Percentiles rank a stretch among this genome's conserved stretches.
Evolutionary conservation across 2,888 invertebrate species (phyloP).

Genomic region (Drosophila planitibia): DNA sequence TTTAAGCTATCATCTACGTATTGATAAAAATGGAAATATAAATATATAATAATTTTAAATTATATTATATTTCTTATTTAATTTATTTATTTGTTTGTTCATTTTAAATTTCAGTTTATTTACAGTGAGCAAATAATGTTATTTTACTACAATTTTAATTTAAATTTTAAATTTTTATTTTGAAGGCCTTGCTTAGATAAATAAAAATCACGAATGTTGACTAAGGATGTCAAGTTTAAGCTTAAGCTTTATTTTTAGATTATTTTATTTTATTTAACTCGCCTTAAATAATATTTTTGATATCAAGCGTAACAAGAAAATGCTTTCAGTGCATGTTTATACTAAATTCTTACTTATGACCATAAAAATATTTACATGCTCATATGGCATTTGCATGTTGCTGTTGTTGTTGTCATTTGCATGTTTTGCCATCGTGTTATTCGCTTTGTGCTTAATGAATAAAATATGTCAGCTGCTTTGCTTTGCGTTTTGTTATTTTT

Average conservation of each 20-base stretch:
- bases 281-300: background rate
- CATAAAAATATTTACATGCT: conserved; percentile 81
- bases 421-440: conserved; percentile 67
- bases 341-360: conserved; percentile 80
- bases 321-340: conserved; percentile 40
- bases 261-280: background rate
- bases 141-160: background rate
- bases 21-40: background rate
- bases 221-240: background rate
- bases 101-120: background rate
- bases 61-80: background rate
- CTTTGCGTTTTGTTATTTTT: conserved; percentile 26
- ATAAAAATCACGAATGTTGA: background rate
- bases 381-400: conserved; percentile 58
- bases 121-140: too few relatives aligned
- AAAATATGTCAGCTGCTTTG: conserved; percentile 79
- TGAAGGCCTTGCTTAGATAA: background rate
- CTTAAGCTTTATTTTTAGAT: background rate
- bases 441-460: conserved; percentile 76
- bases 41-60: background rate
- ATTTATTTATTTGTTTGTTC: background rate
- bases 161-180: too few relatives aligned
- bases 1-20: background rate
- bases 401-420: conserved; percentile 70
- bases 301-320: background rate